Conservation (phyloP, 2,113 vertebrate genomes). For the Trematomus loennbergii region DNA sequence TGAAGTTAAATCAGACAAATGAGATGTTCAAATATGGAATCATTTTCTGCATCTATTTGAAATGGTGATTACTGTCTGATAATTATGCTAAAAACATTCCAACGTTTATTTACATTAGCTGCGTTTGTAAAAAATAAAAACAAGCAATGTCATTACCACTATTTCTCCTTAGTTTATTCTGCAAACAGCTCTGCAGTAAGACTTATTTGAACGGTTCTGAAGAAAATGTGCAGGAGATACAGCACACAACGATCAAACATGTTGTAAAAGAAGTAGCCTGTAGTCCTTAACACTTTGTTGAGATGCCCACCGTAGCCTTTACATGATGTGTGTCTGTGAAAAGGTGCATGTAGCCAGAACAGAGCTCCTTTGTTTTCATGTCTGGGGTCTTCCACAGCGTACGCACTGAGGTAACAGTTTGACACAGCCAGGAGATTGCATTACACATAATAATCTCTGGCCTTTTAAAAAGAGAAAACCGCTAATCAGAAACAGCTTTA, state of each 20-base stretch:
- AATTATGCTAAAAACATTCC: conserved; percentile 24
- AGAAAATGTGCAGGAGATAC: background rate
- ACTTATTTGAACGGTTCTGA: conserved; percentile 13
- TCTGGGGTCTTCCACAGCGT: conserved; percentile 71
- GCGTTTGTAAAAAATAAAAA: background rate
- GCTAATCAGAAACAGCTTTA: conserved; percentile 80
- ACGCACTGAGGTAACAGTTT: conserved; percentile 72
- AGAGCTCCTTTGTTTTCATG: conserved; percentile 79
- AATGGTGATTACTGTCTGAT: conserved; percentile 43
- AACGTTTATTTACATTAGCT: conserved; percentile 15
- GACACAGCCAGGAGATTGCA: conserved; percentile 77
- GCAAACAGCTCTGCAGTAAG: background rate
- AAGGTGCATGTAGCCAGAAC: conserved; percentile 73
- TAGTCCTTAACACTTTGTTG: conserved; percentile 38
- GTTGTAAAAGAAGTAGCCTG: conserved; percentile 27
- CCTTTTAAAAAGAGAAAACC: conserved; percentile 74
- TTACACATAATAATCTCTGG: conserved; percentile 82
- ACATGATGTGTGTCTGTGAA: conserved; percentile 70
- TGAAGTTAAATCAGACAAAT: conserved; percentile 60
- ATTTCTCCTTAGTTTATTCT: conserved; percentile 8
- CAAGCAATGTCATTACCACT: background rate
- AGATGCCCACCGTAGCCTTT: conserved; percentile 52
- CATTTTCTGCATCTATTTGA: conserved; percentile 50
- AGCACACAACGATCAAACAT: conserved; percentile 29
- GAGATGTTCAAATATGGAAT: conserved; percentile 44